Base-by-base conservation (phyloP, 1,140 invertebrate species). In the Oreohelix idahoensis region DNA sequence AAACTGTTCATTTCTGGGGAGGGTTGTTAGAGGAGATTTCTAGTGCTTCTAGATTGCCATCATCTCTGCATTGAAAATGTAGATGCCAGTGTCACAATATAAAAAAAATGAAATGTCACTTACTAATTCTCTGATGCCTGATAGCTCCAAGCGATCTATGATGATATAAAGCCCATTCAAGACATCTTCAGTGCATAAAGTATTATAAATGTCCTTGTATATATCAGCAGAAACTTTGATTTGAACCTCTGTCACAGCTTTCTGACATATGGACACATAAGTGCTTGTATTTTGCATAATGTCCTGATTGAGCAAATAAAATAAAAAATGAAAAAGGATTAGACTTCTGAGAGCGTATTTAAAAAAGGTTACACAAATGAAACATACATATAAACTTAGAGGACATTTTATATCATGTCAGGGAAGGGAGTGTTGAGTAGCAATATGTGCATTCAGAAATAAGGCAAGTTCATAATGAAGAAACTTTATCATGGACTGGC, bases 151-250 rank as follows among this genome's bases (percentile, higher is more conserved):
- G 8, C 20, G 10, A 8, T 79, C 45, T 32, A 69, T 49, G 15
- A 79, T 29, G n/a, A 35, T 29, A 23, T 26, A 17, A 39, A 79
- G n/a, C 15, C 10, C 58, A 69, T 66, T n/a, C 23, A n/a, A 35
- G 29, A 79, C 63, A 10, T 66, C 36, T 20, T 36, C 78, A 29
- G 63, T 20, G 42, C 78, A 79, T 32, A 79, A 26, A 29, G 45
- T 79, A n/a, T 66, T 35, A n/a, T 35, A 35, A 15, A 79, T 20
- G 32, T 79, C 58, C 26, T 69, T 35, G 36, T 66, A 79, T 1
- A 79, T n/a, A 79, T 66, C 45, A 26, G 23, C 26, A 63, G 76
- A 15, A 51, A 79, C 29, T n/a, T 70, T 79, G 35, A 17, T 23
- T 70, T 79, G 5, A 35, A 78, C 15, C 29, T 78, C 29, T 39